A percentile compares a stretch with the other conserved stretches of the same genome.
phyloP scores from a whole-genome alignment of 1,140 invertebrate species.

The Heliothis subflexa region DNA sequence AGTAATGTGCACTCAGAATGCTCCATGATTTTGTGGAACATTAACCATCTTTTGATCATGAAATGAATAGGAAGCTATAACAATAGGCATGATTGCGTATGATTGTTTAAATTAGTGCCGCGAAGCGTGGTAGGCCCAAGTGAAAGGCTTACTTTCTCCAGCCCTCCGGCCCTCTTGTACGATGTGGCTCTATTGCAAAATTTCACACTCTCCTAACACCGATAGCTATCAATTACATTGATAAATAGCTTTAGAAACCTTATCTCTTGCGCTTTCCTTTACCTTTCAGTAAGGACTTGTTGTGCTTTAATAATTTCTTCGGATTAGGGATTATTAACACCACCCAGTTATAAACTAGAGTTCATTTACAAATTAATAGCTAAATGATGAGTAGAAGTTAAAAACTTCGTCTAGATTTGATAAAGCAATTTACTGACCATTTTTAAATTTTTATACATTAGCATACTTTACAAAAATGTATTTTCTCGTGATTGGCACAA shows the following conservation, averaged over 20 bases:
- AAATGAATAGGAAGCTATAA: constrained; percentile 39
- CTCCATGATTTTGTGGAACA: constrained; percentile 19
- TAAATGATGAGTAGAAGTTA: too few relatives aligned
- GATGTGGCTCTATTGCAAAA: constrained; percentile 74
- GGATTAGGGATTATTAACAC: constrained; percentile 4
- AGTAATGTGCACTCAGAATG: constrained; percentile 1
- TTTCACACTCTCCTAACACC: constrained; percentile 71
- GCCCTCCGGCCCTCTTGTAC: constrained; percentile 75
- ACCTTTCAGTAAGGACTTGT: constrained; percentile 23
- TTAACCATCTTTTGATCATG: constrained; percentile 5
- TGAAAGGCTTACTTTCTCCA: constrained; percentile 82
- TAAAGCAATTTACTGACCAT: too few relatives aligned
- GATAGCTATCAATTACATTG: constrained; percentile 69
- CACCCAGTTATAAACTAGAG: not conserved
- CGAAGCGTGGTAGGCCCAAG: constrained; percentile 60
- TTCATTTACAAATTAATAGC: not conserved
- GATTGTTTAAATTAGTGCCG: constrained; percentile 73
- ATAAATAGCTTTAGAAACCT: constrained; percentile 64
- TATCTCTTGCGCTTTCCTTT: constrained; percentile 54
- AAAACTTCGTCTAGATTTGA: too few relatives aligned
- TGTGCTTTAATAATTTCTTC: constrained; percentile 9
- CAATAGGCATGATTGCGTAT: constrained; percentile 63
- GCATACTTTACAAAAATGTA: not conserved
- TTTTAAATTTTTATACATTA: not conserved
- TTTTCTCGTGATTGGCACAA: constrained; percentile 38